Evolutionary conservation across 2,113 vertebrate genomes (phyloP), one percentile per base, ranked within the genome.

Genomic region (Cariama cristata): DNA sequence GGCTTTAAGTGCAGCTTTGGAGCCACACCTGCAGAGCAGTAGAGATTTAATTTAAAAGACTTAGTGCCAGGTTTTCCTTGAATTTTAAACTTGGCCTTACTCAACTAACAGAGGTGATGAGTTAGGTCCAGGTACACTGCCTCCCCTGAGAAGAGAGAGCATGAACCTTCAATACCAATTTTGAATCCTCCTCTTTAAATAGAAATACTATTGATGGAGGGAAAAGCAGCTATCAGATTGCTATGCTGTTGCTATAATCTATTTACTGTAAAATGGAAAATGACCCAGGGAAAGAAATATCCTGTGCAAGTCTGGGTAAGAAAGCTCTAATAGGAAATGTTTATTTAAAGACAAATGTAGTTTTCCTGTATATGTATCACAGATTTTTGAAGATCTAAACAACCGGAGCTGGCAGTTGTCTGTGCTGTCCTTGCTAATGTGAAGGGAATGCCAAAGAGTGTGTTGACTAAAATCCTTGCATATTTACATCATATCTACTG

Each of bases 261-360:
- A 79, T 96, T 95, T 81, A 68, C 66, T 76, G 76, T 95, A 93
- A 97, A 97, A 97, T 96, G 95, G 94, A 97, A 97, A 97, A 97
- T 97, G 96, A 94, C 94, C 95, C 89, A 96, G 93, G 95, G 95
- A 96, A 95, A 96, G 79, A 88, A 93, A 95, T 49, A 72, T 92
- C 67, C 89, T 83, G 38, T 77, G 50, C 42, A 95, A 94, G 91
- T 90, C 91, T 83, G 52, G 14, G n/a, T 83, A 97, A 96, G 74
- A 96, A 95, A 76, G 13, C 60, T 88, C 58, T 79, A 62, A 55
- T 23, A 90, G 59, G 79, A 95, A 92, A 47, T 72, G 9, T 50
- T 92, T 64, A 26, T 90, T 93, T 86, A 87, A 88, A 95, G 86
- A 88, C 63, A 91, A 94, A 72, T 4, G 2, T 47, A 28, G 20